phyloP scores from a whole-genome alignment of 2,113 vertebrate genomes.

The Boleophthalmus pectinirostris region DNA sequence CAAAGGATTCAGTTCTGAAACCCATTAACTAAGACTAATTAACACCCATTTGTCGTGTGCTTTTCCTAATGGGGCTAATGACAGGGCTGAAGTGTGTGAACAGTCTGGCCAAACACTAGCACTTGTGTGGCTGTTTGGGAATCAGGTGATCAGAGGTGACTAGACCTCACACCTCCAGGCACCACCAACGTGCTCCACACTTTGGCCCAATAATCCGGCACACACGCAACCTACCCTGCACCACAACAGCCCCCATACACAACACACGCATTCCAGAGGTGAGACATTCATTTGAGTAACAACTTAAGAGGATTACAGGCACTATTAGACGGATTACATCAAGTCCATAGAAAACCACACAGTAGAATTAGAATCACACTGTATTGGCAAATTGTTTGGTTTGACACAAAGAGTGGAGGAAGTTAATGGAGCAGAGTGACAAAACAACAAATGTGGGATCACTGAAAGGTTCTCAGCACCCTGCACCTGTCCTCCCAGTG shows the following conservation, averaged over 20 bases:
- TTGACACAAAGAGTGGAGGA: conserved; percentile 28
- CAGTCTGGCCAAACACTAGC: conserved; percentile 58
- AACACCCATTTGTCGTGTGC: not conserved
- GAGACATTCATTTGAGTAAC: conserved; percentile 56
- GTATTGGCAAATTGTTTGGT: not conserved
- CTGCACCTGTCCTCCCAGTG: conserved; percentile 56
- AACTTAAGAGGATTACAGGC: conserved; percentile 66
- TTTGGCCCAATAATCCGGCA: conserved; percentile 55
- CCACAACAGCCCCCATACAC: conserved; percentile 30
- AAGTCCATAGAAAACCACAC: conserved; percentile 32
- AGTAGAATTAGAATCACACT: conserved; percentile 3
- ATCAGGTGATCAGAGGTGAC: conserved; percentile 75
- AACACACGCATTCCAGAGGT: conserved; percentile 45
- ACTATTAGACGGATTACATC: conserved; percentile 65
- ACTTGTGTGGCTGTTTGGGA: conserved; percentile 22
- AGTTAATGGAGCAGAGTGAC: conserved; percentile 27
- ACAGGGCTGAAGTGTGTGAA: conserved; percentile 30
- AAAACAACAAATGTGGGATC: conserved; percentile 55
- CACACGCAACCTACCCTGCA: too few relatives aligned
- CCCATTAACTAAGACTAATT: not conserved
- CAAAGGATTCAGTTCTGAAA: too few relatives aligned
- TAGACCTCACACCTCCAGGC: conserved; percentile 74
- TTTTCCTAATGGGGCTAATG: conserved; percentile 31
- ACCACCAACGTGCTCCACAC: conserved; percentile 47
- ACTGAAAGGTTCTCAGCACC: conserved; percentile 40